These are phyloP conservation scores for Syngnathus floridae DNA, from an alignment of 2,113 vertebrate genomes.

Conservation along the genomic window DNA sequence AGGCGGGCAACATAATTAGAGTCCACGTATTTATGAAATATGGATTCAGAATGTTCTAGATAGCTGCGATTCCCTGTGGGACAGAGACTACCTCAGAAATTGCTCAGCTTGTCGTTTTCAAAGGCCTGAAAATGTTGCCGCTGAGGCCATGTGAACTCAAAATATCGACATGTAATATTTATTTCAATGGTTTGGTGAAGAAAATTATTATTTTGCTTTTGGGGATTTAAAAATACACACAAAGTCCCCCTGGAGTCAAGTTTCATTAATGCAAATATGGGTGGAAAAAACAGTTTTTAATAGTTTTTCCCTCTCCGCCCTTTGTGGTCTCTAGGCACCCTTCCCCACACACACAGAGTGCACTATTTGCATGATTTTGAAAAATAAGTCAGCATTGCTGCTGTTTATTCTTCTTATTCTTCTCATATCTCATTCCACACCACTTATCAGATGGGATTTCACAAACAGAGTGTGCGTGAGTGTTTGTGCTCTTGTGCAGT, in stretches of 20 bases:
- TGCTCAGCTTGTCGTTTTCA: conserved; percentile 13
- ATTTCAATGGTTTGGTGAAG: background rate
- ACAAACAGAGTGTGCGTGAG: background rate
- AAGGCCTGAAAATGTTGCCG: conserved; percentile 33
- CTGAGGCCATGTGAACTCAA: background rate
- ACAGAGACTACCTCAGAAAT: conserved; percentile 11
- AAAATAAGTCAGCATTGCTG: conserved; percentile 28
- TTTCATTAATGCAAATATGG: conserved; percentile 4
- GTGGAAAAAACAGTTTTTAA: background rate
- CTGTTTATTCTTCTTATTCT: conserved; percentile 34
- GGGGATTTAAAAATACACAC: conserved; percentile 9
- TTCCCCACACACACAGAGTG: background rate
- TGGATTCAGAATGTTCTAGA: conserved; percentile 33
- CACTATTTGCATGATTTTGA: conserved; percentile 42
- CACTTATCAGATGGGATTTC: conserved; percentile 7
- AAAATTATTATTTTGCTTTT: background rate
- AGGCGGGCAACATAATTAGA: conserved; percentile 49
- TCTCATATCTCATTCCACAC: conserved; percentile 16
- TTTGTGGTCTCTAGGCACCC: conserved; percentile 8
- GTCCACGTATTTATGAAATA: conserved; percentile 54
- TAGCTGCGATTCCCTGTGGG: conserved; percentile 26
- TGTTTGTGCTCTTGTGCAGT: too few species aligned
- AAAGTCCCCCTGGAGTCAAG: conserved; percentile 2
- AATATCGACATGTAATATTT: background rate
- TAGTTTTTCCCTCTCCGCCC: background rate